Conservation (phyloP, 2,797 vertebrate genomes). For the Cuculus canorus region DNA sequence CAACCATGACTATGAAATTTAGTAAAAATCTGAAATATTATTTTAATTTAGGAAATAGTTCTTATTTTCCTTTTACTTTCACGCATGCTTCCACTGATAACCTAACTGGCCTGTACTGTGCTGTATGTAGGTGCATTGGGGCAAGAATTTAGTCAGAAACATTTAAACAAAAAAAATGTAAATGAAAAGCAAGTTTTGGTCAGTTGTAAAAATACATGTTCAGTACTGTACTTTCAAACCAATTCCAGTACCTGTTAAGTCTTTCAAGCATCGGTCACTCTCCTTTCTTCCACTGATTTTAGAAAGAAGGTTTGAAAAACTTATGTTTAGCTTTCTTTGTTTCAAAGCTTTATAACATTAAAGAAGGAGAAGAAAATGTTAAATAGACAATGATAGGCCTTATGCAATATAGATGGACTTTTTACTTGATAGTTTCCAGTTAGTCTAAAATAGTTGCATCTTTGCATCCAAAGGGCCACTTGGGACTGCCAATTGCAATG, state of each 20-base stretch:
- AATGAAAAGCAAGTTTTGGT: not conserved
- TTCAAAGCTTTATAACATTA: not conserved
- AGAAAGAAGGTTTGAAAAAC: not conserved
- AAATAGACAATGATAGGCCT: not conserved
- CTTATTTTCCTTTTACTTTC: constrained; percentile 7
- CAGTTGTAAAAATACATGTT: not conserved
- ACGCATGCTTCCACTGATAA: constrained; percentile 31
- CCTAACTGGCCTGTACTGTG: constrained; percentile 25
- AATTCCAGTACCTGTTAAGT: not conserved
- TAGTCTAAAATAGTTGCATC: not conserved
- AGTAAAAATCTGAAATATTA: not conserved
- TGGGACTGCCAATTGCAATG: not conserved
- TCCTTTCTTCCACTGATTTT: not conserved
- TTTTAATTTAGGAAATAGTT: not conserved
- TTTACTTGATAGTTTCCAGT: not conserved
- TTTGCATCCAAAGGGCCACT: not conserved
- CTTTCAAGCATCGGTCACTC: not conserved
- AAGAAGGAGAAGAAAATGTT: not conserved
- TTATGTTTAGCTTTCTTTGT: not conserved
- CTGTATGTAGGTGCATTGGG: constrained; percentile 21
- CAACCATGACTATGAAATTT: constrained; percentile 11
- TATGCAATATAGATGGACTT: not conserved
- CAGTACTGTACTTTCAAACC: not conserved
- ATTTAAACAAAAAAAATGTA: not conserved
- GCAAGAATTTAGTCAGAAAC: constrained; percentile 40